Evolutionary conservation across 1,140 invertebrate species (phyloP).

Genomic region (Ephestia elutella): DNA sequence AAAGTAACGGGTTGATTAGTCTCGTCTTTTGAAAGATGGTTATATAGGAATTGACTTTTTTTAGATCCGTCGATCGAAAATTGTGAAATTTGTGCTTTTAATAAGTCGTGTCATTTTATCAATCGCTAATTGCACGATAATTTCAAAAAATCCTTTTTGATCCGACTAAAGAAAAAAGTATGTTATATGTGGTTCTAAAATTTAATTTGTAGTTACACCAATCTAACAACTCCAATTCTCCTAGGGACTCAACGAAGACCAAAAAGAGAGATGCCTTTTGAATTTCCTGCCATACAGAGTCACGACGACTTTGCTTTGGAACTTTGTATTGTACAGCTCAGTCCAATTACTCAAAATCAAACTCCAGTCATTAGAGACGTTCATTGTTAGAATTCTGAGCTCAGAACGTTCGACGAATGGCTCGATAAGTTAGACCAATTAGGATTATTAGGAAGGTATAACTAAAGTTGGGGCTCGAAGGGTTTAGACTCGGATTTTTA

Average conservation of each 20-base stretch:
- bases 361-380: not conserved
- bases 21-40: too few relatives aligned
- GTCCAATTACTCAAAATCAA: constrained; percentile 2
- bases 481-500: too few relatives aligned
- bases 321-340: not conserved
- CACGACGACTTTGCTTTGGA: not conserved
- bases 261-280: not conserved
- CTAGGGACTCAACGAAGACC: too few relatives aligned
- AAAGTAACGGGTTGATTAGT: not conserved
- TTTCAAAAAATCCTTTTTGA: too few relatives aligned
- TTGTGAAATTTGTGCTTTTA: too few relatives aligned
- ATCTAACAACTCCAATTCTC: too few relatives aligned
- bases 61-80: not conserved
- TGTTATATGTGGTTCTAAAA: too few relatives aligned
- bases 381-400: not conserved
- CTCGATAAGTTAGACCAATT: not conserved
- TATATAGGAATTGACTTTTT: not conserved
- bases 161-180: too few relatives aligned
- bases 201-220: too few relatives aligned
- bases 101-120: too few relatives aligned
- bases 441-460: not conserved
- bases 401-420: not conserved
- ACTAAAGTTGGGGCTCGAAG: not conserved
- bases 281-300: not conserved
- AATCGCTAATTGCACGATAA: too few relatives aligned